Percentiles rank a stretch among this genome's conserved stretches.
phyloP scores from a whole-genome alignment of 1,140 invertebrate species.

The Drosophila punjabiensis region DNA sequence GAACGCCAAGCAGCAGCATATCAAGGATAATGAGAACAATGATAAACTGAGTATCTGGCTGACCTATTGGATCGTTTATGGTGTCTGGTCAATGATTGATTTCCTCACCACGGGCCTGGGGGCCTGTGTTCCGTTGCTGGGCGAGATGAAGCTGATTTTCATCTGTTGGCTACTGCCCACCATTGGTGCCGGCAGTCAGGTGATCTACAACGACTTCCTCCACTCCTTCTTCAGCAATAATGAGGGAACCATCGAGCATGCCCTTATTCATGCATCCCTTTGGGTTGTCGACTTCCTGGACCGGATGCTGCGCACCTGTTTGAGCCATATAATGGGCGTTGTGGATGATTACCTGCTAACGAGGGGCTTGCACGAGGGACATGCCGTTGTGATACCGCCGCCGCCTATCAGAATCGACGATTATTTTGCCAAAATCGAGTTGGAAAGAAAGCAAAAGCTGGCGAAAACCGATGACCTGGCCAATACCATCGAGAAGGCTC shows the following conservation, averaged over 20 bases:
- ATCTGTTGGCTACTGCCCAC: constrained; percentile 64
- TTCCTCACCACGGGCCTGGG: constrained; percentile 28
- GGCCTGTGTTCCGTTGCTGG: constrained; percentile 48
- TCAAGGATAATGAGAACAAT: constrained; percentile 97
- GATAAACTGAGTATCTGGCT: constrained; percentile 92
- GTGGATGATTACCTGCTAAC: constrained; percentile 35
- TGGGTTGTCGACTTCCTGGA: constrained; percentile 14
- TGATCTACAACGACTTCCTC: constrained; percentile 58
- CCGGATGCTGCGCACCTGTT: constrained; percentile 25
- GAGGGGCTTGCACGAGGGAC: constrained; percentile 5
- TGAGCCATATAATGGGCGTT: constrained; percentile 20
- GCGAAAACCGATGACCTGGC: background rate
- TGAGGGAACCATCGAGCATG: constrained; percentile 94
- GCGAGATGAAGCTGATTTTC: constrained; percentile 53
- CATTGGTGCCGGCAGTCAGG: constrained; percentile 46
- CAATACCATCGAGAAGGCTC: background rate
- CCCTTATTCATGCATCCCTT: constrained; percentile 85
- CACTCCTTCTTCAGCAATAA: constrained; percentile 50
- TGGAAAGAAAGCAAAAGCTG: background rate
- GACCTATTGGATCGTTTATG: constrained; percentile 74
- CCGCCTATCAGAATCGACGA: constrained; percentile 39
- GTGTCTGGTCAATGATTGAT: constrained; percentile 39
- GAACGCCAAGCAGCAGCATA: constrained; percentile 90
- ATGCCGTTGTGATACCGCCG: constrained; percentile 18
- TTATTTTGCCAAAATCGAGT: constrained; percentile 19